Evolutionary conservation across 2,888 invertebrate genomes (phyloP).

Genomic region (Clivina fossor): DNA sequence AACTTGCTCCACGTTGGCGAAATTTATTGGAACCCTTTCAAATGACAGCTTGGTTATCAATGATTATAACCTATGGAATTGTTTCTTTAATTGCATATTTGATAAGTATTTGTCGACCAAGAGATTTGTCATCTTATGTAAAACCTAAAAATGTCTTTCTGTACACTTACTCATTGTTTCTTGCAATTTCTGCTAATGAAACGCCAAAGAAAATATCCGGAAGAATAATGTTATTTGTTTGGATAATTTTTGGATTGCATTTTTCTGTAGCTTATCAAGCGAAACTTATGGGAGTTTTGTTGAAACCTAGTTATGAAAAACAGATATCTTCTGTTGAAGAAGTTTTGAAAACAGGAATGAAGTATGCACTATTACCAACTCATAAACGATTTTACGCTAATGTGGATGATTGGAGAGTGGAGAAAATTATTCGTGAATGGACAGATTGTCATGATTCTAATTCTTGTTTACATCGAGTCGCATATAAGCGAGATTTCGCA

Average conservation of each 20-base stretch:
- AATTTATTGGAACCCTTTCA: slow-evolving; percentile 57
- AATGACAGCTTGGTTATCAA: slow-evolving; percentile 54
- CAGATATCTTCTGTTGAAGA: slow-evolving; percentile 20
- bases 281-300: slow-evolving; percentile 42
- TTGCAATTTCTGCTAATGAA: not conserved
- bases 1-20: slow-evolving; percentile 31
- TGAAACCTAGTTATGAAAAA: slow-evolving; percentile 5
- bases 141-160: not conserved
- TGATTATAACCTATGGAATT: slow-evolving; percentile 48
- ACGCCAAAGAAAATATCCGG: slow-evolving; percentile 6
- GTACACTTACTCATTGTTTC: not conserved
- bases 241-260: slow-evolving; percentile 20
- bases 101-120: not conserved
- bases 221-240: slow-evolving; percentile 7
- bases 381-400: slow-evolving; percentile 11
- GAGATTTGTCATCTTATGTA: slow-evolving; percentile 6
- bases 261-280: slow-evolving; percentile 16
- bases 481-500: slow-evolving; percentile 8
- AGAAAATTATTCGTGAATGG: slow-evolving; percentile 9
- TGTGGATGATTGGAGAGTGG: slow-evolving; percentile 5
- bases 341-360: slow-evolving; percentile 16
- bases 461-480: slow-evolving; percentile 5
- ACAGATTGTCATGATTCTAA: slow-evolving; percentile 8
- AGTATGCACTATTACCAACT: slow-evolving; percentile 14
- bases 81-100: slow-evolving; percentile 1